These are phyloP conservation scores for Acanthochromis polyacanthus DNA, from an alignment of 2,113 vertebrate species.

Conservation along the genomic window DNA sequence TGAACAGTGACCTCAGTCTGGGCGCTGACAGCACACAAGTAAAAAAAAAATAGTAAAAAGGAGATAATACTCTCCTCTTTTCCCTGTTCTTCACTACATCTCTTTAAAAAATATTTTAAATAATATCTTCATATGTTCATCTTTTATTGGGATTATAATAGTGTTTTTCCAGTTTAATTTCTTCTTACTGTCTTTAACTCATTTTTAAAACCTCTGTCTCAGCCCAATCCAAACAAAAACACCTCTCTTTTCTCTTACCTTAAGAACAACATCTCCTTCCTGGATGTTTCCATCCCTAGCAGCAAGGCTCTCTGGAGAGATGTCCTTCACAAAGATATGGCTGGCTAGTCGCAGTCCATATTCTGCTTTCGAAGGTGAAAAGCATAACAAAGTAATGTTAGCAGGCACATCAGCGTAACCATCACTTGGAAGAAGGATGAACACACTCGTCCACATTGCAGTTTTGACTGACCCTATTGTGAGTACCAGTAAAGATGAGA, in stretches of 20 bases:
- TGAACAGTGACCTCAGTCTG: conserved; percentile 50
- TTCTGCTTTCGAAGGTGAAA: conserved; percentile 82
- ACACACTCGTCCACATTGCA: not conserved
- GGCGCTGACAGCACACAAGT: conserved; percentile 1
- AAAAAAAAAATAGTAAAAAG: conserved; percentile 6
- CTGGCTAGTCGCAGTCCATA: conserved; percentile 97
- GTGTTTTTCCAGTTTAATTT: not conserved
- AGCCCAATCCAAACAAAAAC: not conserved
- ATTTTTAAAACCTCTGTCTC: not conserved
- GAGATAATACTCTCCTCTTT: not conserved
- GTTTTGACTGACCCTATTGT: not conserved
- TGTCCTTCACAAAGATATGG: conserved; percentile 99
- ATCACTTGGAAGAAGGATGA: not conserved
- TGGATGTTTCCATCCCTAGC: conserved; percentile 98
- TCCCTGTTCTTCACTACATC: not conserved
- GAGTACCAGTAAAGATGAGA: not conserved
- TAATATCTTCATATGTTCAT: not conserved
- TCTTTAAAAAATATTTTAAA: not conserved
- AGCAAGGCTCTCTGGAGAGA: conserved; percentile 97
- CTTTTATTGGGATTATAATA: not conserved
- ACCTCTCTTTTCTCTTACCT: conserved; percentile 83
- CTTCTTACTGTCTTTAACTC: not conserved
- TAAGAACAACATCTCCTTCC: conserved; percentile 98
- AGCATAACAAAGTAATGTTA: conserved; percentile 32
- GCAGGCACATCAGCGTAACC: not conserved